Base-by-base conservation (phyloP, 1,140 invertebrate species). In the Caenorhabditis latens region DNA sequence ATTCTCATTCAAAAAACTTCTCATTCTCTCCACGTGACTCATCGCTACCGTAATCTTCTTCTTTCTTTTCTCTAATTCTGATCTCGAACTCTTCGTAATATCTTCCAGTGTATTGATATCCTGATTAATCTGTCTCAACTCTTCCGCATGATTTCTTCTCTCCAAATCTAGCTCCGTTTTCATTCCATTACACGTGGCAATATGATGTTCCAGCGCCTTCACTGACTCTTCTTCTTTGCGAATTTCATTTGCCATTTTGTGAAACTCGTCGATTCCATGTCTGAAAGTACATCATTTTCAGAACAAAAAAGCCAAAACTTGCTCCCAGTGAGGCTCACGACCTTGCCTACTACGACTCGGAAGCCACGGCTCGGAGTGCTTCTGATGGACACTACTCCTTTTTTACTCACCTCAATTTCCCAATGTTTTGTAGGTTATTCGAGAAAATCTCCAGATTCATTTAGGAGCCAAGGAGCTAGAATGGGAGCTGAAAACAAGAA, bases 51-150 rank as follows among this genome's bases (percentile, higher is more conserved):
- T 53, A 42, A 75, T 42, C 40, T 57, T 57, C 8, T 40, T 42
- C 42, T 63, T 84, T 42, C 84, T 42, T n/a, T 40, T 50, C 8
- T 88, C 87, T 24, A 71, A 11, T 48, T 88, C 83, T n/a, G 83
- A 50, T 46, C 61, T 57, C 24, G 86, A 40, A 46, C 61, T 82
- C 57, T 90, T 90, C 24, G 91, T 53, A 13, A 90, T 86, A 58
- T 90, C 89, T 40, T 90, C 89, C 75, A 90, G 86, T 53, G 89
- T 55, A 71, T 90, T 90, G 57, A 90, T 90, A 61, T 90, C 89
- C 86, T 90, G 89, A 88, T 90, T 90, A 65, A 90, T 90, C 46
- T 86, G 87, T 53, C 89, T 83, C 83, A 90, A 65, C 61, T 90
- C 89, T 50, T 90, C 89, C 1, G 89, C 87, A 53, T 88, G 87